Conservation (phyloP, 1,140 invertebrate genomes). For the Branchinecta lindahli region DNA sequence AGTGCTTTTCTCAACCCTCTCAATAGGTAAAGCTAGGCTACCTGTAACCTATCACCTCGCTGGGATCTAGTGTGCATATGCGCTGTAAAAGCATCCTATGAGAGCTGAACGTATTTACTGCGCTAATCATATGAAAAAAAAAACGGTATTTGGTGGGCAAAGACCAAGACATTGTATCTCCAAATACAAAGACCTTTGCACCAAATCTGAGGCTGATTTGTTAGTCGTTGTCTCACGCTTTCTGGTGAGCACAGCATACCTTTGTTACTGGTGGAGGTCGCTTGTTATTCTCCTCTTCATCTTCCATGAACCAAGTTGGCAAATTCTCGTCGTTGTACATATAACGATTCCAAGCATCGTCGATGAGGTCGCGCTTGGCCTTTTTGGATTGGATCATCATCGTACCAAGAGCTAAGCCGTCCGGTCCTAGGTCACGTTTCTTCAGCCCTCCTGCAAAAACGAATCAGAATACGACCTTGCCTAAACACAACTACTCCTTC, state of each 20-base stretch:
- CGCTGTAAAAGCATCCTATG: no score
- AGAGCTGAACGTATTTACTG: no score
- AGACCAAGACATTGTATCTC: no score
- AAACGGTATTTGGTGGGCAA: no score
- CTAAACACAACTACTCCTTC: slow-evolving; percentile 2
- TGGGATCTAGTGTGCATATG: no score
- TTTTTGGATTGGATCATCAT: slow-evolving; percentile 71
- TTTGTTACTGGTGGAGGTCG: slow-evolving; percentile 60
- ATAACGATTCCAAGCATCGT: slow-evolving; percentile 80
- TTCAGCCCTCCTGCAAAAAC: slow-evolving; percentile 34
- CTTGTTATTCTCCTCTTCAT: slow-evolving; percentile 80
- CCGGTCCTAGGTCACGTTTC: slow-evolving; percentile 58
- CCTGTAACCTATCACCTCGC: no score
- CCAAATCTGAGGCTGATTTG: no score
- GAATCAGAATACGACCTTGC: slow-evolving; percentile 17
- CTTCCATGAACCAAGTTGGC: slow-evolving; percentile 90
- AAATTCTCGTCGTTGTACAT: slow-evolving; percentile 72
- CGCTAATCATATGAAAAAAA: no score
- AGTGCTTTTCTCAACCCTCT: no score
- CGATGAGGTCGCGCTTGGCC: slow-evolving; percentile 62
- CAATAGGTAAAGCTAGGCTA: no score
- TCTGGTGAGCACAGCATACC: slow-evolving; percentile 29
- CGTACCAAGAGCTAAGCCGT: slow-evolving; percentile 72
- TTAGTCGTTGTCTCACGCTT: no score
- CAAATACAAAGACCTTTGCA: no score